Evolutionary conservation across 1,140 invertebrate genomes (phyloP), one percentile per base, ranked within the genome.

Genomic region (Holotrichia oblita): DNA sequence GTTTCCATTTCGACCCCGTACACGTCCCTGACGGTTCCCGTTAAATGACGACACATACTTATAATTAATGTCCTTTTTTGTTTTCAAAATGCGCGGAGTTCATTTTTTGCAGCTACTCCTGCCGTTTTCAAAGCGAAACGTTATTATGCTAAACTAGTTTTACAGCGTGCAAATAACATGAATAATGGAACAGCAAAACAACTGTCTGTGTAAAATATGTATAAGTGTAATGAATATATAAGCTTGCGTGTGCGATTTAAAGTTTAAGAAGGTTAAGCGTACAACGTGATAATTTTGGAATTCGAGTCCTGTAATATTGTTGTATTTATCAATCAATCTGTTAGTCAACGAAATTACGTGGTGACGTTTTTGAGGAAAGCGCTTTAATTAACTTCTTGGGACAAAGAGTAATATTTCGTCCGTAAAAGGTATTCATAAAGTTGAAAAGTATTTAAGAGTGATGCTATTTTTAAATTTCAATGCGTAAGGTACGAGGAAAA

Each of bases 31-130:
- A 69, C 61, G 27, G 61, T 34, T 27, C 17, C 61, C 17, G 61
- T 69, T 69, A 69, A 69, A 24, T 69, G 61, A 69, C 22, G 27
- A 69, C 61, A 69, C 61, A 27, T 27, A 69, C 27, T 69, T 69
- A 69, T 69, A 69, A 69, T 69, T 69, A 69, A 69, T 69, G 61
- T 69, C 61, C 22, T 69, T 69, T 69, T 69, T 34, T 17, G 24
- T 27, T 14, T 22, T 69, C 22, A 69, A 27, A 69, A 20, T 69
- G 27, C 24, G 22, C 20, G 61, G 12, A 24, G 27, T 69, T 69
- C 22, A 34, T 69, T 27, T 69, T 69, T 69, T 69, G 61, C 22
- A 69, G 22, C 20, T 27, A 69, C 27, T 69, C 22, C 22, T 27
- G 61, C 22, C 9, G 12, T 24, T 17, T 69, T 69, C 10, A 69